These are phyloP conservation scores for Drosophila stalkeri DNA, from an alignment of 2,888 invertebrate genomes.

Conservation along the genomic window DNA sequence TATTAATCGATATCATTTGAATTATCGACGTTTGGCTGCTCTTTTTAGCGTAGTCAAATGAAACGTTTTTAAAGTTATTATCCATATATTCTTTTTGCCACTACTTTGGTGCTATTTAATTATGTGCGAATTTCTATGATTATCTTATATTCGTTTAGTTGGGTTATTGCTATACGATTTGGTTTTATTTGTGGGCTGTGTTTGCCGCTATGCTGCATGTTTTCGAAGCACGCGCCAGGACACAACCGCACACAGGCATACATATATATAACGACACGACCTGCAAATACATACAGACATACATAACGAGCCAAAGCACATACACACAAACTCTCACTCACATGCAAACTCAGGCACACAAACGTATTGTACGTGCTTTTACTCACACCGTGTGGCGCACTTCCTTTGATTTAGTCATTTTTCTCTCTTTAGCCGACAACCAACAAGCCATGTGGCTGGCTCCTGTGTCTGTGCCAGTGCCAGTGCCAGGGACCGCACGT, in stretches of 20 bases:
- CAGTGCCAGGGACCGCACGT: slow-evolving; percentile 51
- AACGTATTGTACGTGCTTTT: slow-evolving; percentile 73
- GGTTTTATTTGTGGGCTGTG: slow-evolving; percentile 48
- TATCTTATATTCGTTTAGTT: not conserved
- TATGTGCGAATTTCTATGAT: not conserved
- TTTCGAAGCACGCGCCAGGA: slow-evolving; percentile 78
- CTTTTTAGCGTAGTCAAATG: not conserved
- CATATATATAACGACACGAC: slow-evolving; percentile 48
- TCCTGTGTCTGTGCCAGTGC: slow-evolving; percentile 12
- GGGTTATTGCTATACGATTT: slow-evolving; percentile 9
- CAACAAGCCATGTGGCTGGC: slow-evolving; percentile 62
- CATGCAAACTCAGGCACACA: slow-evolving; percentile 29
- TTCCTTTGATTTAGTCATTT: slow-evolving; percentile 84
- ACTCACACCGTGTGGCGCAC: slow-evolving; percentile 77
- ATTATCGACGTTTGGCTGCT: not conserved
- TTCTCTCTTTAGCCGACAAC: slow-evolving; percentile 80
- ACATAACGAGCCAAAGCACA: slow-evolving; percentile 33
- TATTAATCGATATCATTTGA: slow-evolving; percentile 3
- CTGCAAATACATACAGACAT: slow-evolving; percentile 29
- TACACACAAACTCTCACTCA: slow-evolving; percentile 12
- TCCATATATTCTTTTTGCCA: not conserved
- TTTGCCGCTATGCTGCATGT: slow-evolving; percentile 63
- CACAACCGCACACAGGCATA: slow-evolving; percentile 53
- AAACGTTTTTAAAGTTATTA: slow-evolving; percentile 6
- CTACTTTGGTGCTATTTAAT: not conserved